phyloP scores from a whole-genome alignment of 2,113 vertebrate species.

The Hydrolagus affinis region DNA sequence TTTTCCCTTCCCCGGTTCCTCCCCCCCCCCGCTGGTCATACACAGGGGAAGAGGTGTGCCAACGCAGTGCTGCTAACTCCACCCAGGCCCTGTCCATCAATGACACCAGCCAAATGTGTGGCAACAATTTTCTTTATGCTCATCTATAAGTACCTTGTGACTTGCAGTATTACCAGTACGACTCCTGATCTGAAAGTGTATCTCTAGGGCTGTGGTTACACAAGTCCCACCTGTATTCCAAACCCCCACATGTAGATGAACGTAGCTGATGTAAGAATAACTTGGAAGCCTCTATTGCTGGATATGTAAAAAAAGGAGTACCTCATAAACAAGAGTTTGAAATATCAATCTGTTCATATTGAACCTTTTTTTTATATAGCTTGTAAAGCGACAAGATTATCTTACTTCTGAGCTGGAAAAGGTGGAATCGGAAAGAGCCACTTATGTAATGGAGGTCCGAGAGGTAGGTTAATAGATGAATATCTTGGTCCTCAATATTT shows the following conservation, averaged over 20 bases:
- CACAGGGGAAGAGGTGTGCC: too few relatives aligned
- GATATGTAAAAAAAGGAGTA: too few relatives aligned
- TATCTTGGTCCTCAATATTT: neutral
- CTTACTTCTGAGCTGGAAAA: conserved; percentile 85
- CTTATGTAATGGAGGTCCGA: conserved; percentile 87
- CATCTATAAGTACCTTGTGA: too few relatives aligned
- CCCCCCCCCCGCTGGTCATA: too few relatives aligned
- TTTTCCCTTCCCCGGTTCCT: too few relatives aligned
- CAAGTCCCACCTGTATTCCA: neutral
- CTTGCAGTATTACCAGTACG: too few relatives aligned
- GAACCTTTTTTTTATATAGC: conserved; percentile 47
- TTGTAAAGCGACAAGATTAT: conserved; percentile 80
- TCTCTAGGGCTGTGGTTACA: too few relatives aligned
- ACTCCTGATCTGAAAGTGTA: too few relatives aligned
- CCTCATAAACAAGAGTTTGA: neutral
- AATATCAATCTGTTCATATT: neutral
- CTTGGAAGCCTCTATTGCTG: neutral
- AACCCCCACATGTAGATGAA: neutral
- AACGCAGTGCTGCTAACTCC: too few relatives aligned
- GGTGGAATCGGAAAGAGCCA: conserved; percentile 82
- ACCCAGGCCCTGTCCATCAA: too few relatives aligned
- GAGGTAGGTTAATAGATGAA: conserved; percentile 61
- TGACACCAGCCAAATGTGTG: too few relatives aligned
- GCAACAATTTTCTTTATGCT: too few relatives aligned
- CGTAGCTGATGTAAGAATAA: neutral